Evolutionary conservation across 2,113 vertebrate species (phyloP).

Genomic region (Gorsachius goisagi): DNA sequence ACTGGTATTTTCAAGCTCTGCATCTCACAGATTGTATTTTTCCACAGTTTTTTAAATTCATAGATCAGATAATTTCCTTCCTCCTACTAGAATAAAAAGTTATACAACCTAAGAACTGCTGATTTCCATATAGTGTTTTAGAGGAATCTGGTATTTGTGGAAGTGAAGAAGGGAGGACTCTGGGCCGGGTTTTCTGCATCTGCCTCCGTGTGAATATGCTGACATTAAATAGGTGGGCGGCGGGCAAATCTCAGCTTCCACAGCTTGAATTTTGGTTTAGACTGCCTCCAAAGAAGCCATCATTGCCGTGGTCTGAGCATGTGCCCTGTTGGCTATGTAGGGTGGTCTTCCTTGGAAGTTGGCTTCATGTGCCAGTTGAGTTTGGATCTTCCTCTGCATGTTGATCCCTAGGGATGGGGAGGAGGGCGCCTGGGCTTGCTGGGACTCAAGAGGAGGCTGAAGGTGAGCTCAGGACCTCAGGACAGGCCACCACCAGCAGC

Average conservation of each 20-base stretch:
- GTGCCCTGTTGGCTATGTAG: neutral
- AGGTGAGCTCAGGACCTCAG: neutral
- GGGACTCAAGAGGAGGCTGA: neutral
- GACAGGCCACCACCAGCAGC: neutral
- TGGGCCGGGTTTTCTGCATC: neutral
- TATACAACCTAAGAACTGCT: neutral
- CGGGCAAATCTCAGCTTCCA: neutral
- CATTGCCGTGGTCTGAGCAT: accelerated
- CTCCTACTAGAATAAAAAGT: constrained; percentile 13
- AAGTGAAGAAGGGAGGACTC: neutral
- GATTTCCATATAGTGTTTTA: neutral
- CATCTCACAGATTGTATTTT: constrained; percentile 7
- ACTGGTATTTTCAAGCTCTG: neutral
- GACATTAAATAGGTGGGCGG: neutral
- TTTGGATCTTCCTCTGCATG: neutral
- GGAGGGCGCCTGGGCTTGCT: neutral
- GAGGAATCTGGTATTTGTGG: neutral
- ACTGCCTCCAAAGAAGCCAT: neutral
- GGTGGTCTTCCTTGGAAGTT: neutral
- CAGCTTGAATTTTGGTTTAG: neutral
- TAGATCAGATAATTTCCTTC: constrained; percentile 26
- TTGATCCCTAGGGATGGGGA: neutral
- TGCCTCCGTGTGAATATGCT: neutral
- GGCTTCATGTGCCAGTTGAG: neutral
- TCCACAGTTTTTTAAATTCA: constrained; percentile 8